Conservation (phyloP, 1,140 invertebrate genomes). For the Cydia fagiglandana region DNA sequence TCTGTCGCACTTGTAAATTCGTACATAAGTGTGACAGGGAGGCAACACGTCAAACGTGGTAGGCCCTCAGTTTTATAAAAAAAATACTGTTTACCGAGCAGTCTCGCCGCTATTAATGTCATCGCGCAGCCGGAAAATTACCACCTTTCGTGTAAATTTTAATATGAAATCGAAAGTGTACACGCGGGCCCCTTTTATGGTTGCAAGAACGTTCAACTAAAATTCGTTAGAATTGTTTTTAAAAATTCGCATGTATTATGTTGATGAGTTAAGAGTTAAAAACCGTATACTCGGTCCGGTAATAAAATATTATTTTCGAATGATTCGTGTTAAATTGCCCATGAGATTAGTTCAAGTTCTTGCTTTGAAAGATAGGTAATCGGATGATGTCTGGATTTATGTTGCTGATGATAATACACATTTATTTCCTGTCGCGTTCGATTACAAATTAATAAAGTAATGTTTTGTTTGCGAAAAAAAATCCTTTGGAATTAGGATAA, state of each 20-base stretch:
- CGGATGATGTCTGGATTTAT: conserved; percentile 21
- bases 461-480: neutral
- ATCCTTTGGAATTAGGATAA: neutral
- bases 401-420: neutral
- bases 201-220: conserved; percentile 50
- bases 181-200: conserved; percentile 52
- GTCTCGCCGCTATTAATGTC: conserved; percentile 64
- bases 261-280: conserved; percentile 52
- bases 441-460: neutral
- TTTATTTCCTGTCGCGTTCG: conserved; percentile 7
- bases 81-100: conserved; percentile 56
- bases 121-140: conserved; percentile 70
- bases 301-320: conserved; percentile 51
- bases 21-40: too few species aligned
- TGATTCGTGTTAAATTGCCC: conserved; percentile 63
- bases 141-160: conserved; percentile 69
- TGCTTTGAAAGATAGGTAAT: neutral
- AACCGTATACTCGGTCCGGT: conserved; percentile 50
- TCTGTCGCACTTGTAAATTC: too few species aligned
- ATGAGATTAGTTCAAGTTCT: conserved; percentile 49
- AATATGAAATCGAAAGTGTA: conserved; percentile 64
- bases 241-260: conserved; percentile 67
- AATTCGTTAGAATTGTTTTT: conserved; percentile 49
- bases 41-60: too few species aligned
- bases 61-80: conserved; percentile 63